These are phyloP conservation scores for Mormyrus iriodes DNA, from an alignment of 2,113 vertebrate species.

Conservation along the genomic window DNA sequence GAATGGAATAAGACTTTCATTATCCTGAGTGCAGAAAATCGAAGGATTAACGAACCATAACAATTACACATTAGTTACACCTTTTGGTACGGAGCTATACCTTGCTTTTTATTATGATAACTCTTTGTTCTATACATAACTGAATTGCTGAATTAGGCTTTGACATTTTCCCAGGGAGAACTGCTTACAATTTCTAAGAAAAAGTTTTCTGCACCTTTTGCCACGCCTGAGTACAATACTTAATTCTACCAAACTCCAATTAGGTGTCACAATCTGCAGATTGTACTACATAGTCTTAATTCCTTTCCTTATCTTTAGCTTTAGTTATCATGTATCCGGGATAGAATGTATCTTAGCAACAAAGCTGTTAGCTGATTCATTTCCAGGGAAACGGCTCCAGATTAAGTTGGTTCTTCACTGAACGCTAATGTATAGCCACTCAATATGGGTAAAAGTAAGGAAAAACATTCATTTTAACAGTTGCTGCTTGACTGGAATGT, in stretches of 20 bases:
- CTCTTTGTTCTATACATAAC: not conserved
- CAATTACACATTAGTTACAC: not conserved
- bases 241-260: not conserved
- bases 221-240: not conserved
- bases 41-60: not conserved
- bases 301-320: not conserved
- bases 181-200: not conserved
- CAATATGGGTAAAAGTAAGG: not conserved
- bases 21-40: not conserved
- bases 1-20: not conserved
- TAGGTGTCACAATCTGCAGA: not conserved
- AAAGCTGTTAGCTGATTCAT: not conserved
- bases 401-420: not conserved
- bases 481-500: not conserved
- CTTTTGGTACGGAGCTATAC: not conserved
- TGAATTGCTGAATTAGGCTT: not conserved
- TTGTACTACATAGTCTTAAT: not conserved
- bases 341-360: constrained; percentile 14
- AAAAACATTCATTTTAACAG: not conserved
- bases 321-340: not conserved
- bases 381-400: not conserved
- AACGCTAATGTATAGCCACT: not conserved
- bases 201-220: not conserved
- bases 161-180: not conserved
- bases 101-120: not conserved